Conservation (phyloP, 2,888 invertebrate genomes). For the Lycaena phlaeas region DNA sequence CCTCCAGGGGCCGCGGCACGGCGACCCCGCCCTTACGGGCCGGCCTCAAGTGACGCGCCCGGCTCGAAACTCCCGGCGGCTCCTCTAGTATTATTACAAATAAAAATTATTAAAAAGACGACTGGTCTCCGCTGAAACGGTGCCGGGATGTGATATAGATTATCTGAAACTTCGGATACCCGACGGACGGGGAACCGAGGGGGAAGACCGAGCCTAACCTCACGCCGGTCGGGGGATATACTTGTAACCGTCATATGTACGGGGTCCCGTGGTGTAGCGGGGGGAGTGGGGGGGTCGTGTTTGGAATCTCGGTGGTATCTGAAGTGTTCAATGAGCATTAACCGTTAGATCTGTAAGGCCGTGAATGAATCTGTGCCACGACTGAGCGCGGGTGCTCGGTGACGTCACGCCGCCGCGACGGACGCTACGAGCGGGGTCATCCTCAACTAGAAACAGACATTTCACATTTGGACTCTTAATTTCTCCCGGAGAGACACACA, state of each 20-base stretch:
- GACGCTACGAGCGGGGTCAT: conserved; percentile 15
- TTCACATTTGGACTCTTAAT: not conserved
- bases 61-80: not conserved
- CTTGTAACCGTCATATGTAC: too few relatives aligned
- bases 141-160: not conserved
- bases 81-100: not conserved
- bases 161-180: too few relatives aligned
- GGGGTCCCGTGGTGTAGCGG: too few relatives aligned
- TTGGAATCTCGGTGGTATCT: conserved; percentile 59
- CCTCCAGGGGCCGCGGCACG: conserved; percentile 81
- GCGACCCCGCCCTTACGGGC: conserved; percentile 25
- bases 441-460: not conserved
- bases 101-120: not conserved
- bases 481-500: not conserved
- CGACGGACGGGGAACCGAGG: too few relatives aligned
- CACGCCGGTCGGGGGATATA: not conserved
- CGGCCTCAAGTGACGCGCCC: not conserved
- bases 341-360: conserved; percentile 44
- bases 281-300: not conserved
- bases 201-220: not conserved
- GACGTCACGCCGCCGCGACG: too few relatives aligned
- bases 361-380: conserved; percentile 43
- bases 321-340: conserved; percentile 62
- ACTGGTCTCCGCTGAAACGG: not conserved
- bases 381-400: conserved; percentile 56